Conservation (phyloP, 2,113 vertebrate species). For the Callopanchax toddi region DNA sequence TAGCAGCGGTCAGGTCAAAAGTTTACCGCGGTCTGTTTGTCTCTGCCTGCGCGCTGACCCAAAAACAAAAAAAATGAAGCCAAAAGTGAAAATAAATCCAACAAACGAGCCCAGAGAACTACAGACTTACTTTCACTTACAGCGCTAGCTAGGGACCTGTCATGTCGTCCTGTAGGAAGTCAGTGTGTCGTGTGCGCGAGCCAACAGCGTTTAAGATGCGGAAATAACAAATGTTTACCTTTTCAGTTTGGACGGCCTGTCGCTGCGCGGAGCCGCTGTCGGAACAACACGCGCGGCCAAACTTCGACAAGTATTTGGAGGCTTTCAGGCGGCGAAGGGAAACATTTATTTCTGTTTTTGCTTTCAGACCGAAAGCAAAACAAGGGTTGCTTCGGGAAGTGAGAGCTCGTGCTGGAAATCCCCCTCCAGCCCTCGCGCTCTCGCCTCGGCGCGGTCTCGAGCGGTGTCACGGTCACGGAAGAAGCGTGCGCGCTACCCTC, state of each 20-base stretch:
- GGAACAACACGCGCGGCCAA: neutral
- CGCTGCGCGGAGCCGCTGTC: slow-evolving; percentile 25
- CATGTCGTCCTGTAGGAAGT: slow-evolving; percentile 52
- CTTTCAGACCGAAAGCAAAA: slow-evolving; percentile 98
- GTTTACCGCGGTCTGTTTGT: slow-evolving; percentile 6
- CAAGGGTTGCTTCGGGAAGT: slow-evolving; percentile 80
- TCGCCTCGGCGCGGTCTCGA: slow-evolving; percentile 30
- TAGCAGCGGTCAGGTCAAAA: neutral
- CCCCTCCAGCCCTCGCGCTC: slow-evolving; percentile 71
- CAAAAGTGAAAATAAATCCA: slow-evolving; percentile 72
- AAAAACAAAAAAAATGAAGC: slow-evolving; percentile 13
- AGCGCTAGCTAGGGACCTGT: slow-evolving; percentile 25
- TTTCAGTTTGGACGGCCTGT: slow-evolving; percentile 42
- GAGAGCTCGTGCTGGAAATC: slow-evolving; percentile 87
- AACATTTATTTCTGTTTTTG: slow-evolving; percentile 81
- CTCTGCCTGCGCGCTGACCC: slow-evolving; percentile 3
- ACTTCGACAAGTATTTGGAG: slow-evolving; percentile 10
- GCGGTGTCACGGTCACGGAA: slow-evolving; percentile 3
- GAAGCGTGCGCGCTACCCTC: slow-evolving; percentile 34
- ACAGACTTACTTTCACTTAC: slow-evolving; percentile 64
- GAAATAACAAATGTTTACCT: slow-evolving; percentile 65
- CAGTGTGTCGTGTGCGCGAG: neutral
- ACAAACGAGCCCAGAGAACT: slow-evolving; percentile 21
- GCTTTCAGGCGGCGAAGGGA: slow-evolving; percentile 67
- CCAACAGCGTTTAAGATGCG: slow-evolving; percentile 45